Conservation (phyloP, 2,113 vertebrate species). For the Eulacestoma nigropectus region DNA sequence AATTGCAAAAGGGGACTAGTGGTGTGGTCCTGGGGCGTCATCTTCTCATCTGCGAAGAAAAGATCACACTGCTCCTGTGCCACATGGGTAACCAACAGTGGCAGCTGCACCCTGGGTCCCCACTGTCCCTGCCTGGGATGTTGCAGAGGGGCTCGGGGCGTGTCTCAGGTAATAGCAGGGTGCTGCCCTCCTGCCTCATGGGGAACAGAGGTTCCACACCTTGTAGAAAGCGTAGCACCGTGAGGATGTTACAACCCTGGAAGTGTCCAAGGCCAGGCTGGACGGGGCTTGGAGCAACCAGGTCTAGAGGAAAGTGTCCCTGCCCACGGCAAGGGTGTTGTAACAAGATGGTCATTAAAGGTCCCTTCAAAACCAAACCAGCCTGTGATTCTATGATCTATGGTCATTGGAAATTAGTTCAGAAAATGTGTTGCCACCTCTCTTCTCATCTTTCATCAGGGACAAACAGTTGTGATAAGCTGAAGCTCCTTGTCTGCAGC, state of each 20-base stretch:
- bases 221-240: not conserved
- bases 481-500: not conserved
- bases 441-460: not conserved
- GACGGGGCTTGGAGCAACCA: not conserved
- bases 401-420: not conserved
- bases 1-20: not conserved
- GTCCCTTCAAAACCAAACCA: not conserved
- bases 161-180: accelerated
- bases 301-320: not conserved
- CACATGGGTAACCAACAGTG: not conserved
- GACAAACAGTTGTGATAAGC: not conserved
- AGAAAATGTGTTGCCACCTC: not conserved
- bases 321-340: accelerated
- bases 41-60: constrained; percentile 53
- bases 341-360: not conserved
- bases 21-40: not conserved
- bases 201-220: not conserved
- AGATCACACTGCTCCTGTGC: constrained; percentile 9
- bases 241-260: not conserved
- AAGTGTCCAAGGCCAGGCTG: not conserved
- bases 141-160: not conserved
- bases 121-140: not conserved
- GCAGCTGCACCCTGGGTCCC: not conserved
- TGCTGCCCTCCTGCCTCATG: not conserved
- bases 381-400: not conserved